Conservation (phyloP, 2,888 invertebrate genomes). For the Drosophila phalerata region DNA sequence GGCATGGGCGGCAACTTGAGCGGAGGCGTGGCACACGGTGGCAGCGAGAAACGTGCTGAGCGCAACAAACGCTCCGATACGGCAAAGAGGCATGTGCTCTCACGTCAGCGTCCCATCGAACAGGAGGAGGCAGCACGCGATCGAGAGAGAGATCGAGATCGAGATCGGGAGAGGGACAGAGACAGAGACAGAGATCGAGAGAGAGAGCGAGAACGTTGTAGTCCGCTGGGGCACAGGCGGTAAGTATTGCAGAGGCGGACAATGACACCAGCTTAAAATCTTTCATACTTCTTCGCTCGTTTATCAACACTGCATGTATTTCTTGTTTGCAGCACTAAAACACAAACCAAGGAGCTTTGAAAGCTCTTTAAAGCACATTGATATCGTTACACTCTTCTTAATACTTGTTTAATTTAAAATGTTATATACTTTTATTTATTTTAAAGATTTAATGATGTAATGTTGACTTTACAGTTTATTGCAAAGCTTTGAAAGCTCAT, state of each 20-base stretch:
- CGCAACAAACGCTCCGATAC: slow-evolving; percentile 87
- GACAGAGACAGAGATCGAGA: slow-evolving; percentile 5
- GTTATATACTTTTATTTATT: too few species aligned
- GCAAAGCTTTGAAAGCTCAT: neutral
- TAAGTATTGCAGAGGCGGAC: slow-evolving; percentile 37
- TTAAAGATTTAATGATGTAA: neutral
- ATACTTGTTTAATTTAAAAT: too few species aligned
- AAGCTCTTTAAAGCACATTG: slow-evolving; percentile 1
- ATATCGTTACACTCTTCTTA: neutral
- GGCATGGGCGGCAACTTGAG: slow-evolving; percentile 70
- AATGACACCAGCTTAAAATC: slow-evolving; percentile 7
- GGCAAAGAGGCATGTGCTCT: slow-evolving; percentile 90
- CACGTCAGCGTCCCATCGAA: slow-evolving; percentile 91
- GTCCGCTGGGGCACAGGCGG: slow-evolving; percentile 82
- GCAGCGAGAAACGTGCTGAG: slow-evolving; percentile 86
- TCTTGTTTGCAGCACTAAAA: slow-evolving; percentile 3
- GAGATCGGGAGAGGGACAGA: slow-evolving; percentile 43
- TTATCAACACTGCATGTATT: slow-evolving; percentile 12
- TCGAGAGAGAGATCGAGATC: neutral
- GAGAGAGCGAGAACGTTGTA: slow-evolving; percentile 64
- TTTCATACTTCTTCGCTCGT: neutral
- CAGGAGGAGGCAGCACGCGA: slow-evolving; percentile 87
- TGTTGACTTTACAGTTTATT: neutral
- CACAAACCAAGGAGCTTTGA: neutral
- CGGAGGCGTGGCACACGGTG: slow-evolving; percentile 10